phyloP scores from a whole-genome alignment of 1,140 invertebrate species.

The Eumaeus atala region DNA sequence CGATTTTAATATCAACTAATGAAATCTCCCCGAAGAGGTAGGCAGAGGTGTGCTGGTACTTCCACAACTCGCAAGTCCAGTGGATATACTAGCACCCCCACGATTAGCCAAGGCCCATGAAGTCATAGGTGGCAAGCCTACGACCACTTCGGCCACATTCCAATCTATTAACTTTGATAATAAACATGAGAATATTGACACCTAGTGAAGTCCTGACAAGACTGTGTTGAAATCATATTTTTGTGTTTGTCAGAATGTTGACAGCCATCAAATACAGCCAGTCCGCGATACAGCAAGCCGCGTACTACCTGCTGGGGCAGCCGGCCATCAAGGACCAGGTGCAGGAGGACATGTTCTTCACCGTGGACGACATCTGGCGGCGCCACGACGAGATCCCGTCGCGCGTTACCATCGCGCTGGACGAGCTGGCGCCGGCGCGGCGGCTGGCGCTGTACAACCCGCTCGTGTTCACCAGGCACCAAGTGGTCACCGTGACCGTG shows the following conservation, averaged over 20 bases:
- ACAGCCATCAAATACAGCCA: conserved; percentile 79
- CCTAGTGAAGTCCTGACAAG: no score
- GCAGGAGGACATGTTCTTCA: conserved; percentile 64
- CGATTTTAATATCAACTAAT: no score
- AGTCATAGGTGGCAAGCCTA: no score
- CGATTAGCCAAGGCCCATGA: no score
- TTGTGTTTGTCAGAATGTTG: conserved; percentile 70
- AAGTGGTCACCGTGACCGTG: conserved; percentile 73
- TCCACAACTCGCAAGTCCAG: no score
- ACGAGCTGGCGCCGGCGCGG: conserved; percentile 69
- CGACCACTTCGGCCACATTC: no score
- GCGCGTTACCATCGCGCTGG: conserved; percentile 59
- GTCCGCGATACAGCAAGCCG: conserved; percentile 82
- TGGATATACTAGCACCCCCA: no score
- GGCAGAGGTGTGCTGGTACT: no score
- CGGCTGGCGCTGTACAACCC: conserved; percentile 75
- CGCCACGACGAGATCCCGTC: conserved; percentile 59
- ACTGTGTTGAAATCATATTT: no score
- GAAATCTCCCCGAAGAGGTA: no score
- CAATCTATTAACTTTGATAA: no score
- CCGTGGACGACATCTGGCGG: conserved; percentile 69
- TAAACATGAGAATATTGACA: no score
- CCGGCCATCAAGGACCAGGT: conserved; percentile 52
- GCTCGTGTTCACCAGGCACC: conserved; percentile 67
- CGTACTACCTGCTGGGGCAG: conserved; percentile 78